These are phyloP conservation scores for Tragelaphus imberbis DNA, from an alignment of 2,113 vertebrate genomes.

Conservation along the genomic window DNA sequence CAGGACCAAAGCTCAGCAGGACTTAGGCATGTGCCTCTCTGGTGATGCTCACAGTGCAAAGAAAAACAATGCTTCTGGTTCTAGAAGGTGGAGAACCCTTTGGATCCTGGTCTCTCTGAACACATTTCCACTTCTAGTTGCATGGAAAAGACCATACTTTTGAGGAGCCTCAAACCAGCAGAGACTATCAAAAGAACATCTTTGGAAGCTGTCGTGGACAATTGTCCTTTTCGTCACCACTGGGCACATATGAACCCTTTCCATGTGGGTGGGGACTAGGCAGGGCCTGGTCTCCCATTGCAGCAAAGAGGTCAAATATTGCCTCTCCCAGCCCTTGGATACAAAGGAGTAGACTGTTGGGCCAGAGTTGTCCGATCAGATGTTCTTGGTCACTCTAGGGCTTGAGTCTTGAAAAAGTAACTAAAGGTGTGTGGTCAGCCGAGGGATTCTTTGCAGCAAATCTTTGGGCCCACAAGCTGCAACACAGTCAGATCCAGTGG, in stretches of 20 bases:
- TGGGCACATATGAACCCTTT: not conserved
- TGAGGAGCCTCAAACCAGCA: not conserved
- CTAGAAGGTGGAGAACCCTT: not conserved
- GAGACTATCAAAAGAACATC: not conserved
- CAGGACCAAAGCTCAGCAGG: not conserved
- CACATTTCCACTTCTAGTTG: not conserved
- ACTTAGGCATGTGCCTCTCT: not conserved
- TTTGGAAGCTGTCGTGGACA: not conserved
- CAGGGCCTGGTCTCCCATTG: not conserved
- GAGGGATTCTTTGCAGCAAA: not conserved
- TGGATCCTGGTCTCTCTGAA: not conserved
- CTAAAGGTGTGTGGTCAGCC: not conserved
- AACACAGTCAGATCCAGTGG: not conserved
- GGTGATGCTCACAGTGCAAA: not conserved
- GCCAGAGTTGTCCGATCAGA: not conserved
- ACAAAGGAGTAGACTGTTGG: not conserved
- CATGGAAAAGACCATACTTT: not conserved
- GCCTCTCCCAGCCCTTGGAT: not conserved
- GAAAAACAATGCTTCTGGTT: not conserved
- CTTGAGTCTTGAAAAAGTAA: not conserved
- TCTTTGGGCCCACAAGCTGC: not conserved
- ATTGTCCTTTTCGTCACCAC: not conserved
- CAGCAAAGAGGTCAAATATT: not conserved
- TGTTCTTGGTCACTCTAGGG: not conserved
- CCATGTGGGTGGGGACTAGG: not conserved